Evolutionary conservation across 2,888 invertebrate genomes (phyloP), one percentile per base, ranked within the genome.

Genomic region (Eilema caniola): DNA sequence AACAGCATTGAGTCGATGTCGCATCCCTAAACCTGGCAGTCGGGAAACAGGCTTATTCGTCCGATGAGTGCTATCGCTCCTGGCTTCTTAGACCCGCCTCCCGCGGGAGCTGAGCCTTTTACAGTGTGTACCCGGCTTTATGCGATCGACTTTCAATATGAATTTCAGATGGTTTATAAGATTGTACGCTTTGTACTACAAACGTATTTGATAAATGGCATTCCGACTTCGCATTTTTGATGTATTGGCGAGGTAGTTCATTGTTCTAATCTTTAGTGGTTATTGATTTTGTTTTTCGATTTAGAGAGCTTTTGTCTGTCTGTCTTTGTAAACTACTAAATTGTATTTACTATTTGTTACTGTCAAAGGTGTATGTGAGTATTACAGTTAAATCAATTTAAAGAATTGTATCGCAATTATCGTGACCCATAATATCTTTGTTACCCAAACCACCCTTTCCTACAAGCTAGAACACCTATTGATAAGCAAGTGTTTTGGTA

Each of bases 1-100:
- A 94, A 94, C 94, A 94, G 94, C 88, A 93, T 90, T 92, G 93
- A 93, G 91, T 93, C 92, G 90, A 91, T 90, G 93, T 92, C 92
- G 90, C 94, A 92, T 92, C 93, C 83, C 89, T 94, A 93, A 95
- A 93, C 93, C 94, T 87, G 88, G 87, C 85, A 91, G 93, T 90
- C 92, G 94, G 92, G 92, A 95, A 95, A 95, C 95, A 95, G 89
- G 95, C 95, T 95, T 95, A 95, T 94, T 94, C 93, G 89, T 88
- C 85, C 92, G 92, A 93, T 93, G 94, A 93, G 94, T 93, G 93
- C 92, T 93, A 91, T 91, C 81, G 88, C 85, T 89, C 88, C 85
- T 89, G 92, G 92, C 92, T 93, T 93, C 90, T 92, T 89, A 91
- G 90, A 87, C 87, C 86, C 84, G 78, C 85, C 87, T 91, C 93